Base-by-base conservation (phyloP, 2,797 vertebrate species). In the Acanthiza pusilla region DNA sequence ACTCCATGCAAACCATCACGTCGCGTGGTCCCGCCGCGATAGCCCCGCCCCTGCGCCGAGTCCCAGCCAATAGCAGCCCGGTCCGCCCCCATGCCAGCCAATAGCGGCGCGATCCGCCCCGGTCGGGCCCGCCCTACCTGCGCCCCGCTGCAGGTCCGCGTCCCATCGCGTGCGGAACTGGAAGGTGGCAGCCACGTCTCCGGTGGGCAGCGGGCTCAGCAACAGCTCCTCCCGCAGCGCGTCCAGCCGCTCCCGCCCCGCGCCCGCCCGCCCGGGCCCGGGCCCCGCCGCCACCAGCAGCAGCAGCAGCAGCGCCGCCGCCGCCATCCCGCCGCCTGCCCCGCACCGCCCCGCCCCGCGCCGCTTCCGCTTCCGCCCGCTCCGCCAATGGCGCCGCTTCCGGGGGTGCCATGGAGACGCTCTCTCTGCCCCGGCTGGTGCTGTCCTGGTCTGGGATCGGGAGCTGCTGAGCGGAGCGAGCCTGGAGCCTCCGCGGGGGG, bases 81-180 rank as follows among this genome's bases (percentile, higher is more conserved):
- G 40, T 61, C 57, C 79, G 48, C 38, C 47, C 66, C 38, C 9
- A 1, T 4, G 5, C 6, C 20, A 45, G 48, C 67, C 80, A 83
- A 84, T 74, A 42, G 73, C 38, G 4, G 11, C 22, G 29, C 40
- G 55, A 38, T 50, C 89, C 77, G 36, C 75, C 70, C 95, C 38
- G 11, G 11, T 26, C 60, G 51, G 57, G 30, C 45, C 85, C 74
- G 32, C 76, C 74, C 95, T 91, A 77, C 72, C 79, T 40, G 50
- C 98, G 72, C 98, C 98, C 67, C 96, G 98, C 76, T 97, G 97
- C 87, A 98, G 96, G 85, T 99, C 99, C 3, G 98, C 98, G 68
- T 99, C 98, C 99, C 99, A 99, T 36, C 98, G 97, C 29, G 98
- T 99, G 70, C 98, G 98, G 96, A 99, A 99, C 97, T 99, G 99